phyloP scores from a whole-genome alignment of 2,113 vertebrate species.

The Delphinapterus leucas region DNA sequence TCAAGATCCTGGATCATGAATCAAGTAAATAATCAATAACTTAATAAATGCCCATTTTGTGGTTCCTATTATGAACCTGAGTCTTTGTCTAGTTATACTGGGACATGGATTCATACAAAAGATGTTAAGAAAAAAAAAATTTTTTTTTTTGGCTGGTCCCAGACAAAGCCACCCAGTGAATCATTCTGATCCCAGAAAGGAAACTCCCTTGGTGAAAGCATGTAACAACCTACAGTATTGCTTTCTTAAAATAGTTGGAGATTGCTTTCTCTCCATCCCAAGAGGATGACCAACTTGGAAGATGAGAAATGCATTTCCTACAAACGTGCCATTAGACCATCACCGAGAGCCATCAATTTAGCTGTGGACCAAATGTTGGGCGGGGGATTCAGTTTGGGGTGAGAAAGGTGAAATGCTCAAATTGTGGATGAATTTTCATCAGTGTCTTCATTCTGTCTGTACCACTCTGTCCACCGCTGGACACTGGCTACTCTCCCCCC shows the following conservation, averaged over 20 bases:
- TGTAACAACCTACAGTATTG: conserved; percentile 34
- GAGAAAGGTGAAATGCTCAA: not conserved
- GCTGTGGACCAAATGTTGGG: not conserved
- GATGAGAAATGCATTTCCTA: conserved; percentile 3
- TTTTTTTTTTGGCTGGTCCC: not conserved
- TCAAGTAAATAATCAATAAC: not conserved
- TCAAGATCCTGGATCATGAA: not conserved
- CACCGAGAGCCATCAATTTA: not conserved
- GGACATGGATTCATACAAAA: not conserved
- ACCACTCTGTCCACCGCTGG: not conserved
- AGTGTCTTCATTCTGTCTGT: not conserved
- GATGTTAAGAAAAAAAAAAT: not conserved
- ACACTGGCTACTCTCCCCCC: not conserved
- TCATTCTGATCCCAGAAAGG: conserved; percentile 60
- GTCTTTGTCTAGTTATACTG: not conserved
- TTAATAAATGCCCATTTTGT: not conserved
- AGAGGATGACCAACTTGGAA: conserved; percentile 32
- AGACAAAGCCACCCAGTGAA: conserved; percentile 58
- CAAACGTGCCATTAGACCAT: not conserved
- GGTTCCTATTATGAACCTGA: not conserved
- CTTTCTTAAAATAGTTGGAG: conserved; percentile 71
- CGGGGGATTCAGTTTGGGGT: not conserved
- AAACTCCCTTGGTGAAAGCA: conserved; percentile 61
- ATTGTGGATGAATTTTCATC: not conserved
- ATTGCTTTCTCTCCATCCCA: conserved; percentile 44